A percentile compares a stretch with the other conserved stretches of the same genome.
These are phyloP conservation scores for Linnaemya tessellans DNA, from an alignment of 2,888 invertebrate species.

Conservation along the genomic window DNA sequence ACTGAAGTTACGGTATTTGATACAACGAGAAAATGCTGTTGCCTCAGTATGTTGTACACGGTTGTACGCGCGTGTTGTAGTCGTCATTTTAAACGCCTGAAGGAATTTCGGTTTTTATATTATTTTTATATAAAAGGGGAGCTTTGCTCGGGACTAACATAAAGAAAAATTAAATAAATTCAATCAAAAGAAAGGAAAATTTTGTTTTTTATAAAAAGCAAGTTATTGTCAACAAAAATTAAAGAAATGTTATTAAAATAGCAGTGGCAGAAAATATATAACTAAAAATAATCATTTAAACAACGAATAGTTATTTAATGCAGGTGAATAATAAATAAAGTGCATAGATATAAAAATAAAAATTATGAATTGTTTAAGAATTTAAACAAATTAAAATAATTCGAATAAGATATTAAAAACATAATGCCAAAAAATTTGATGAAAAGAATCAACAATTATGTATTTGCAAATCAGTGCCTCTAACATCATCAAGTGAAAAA, in stretches of 20 bases:
- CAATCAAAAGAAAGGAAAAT: slow-evolving; percentile 12
- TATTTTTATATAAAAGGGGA: slow-evolving; percentile 64
- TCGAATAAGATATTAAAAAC: not conserved
- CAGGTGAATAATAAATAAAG: slow-evolving; percentile 53
- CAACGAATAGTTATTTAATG: slow-evolving; percentile 55
- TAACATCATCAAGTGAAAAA: slow-evolving; percentile 38
- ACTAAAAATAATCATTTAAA: slow-evolving; percentile 14
- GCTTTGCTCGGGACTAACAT: slow-evolving; percentile 69
- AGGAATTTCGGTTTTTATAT: slow-evolving; percentile 67
- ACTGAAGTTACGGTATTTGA: slow-evolving; percentile 42
- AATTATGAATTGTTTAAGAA: not conserved
- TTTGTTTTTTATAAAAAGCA: slow-evolving; percentile 2
- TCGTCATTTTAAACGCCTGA: slow-evolving; percentile 60
- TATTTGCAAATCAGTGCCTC: slow-evolving; percentile 1
- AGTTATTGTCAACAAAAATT: slow-evolving; percentile 30
- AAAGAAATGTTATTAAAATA: slow-evolving; percentile 62
- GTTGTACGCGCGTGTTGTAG: slow-evolving; percentile 72
- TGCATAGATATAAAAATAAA: not conserved
- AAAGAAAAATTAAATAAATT: slow-evolving; percentile 6
- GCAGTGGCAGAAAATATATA: slow-evolving; percentile 40
- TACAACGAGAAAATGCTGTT: slow-evolving; percentile 59
- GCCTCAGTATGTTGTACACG: slow-evolving; percentile 71
- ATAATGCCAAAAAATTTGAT: not conserved
- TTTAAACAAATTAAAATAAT: not conserved
- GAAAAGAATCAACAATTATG: slow-evolving; percentile 61